Evolutionary conservation across 2,113 vertebrate species (phyloP), one percentile per base, ranked within the genome.

Genomic region (Trematomus loennbergii): DNA sequence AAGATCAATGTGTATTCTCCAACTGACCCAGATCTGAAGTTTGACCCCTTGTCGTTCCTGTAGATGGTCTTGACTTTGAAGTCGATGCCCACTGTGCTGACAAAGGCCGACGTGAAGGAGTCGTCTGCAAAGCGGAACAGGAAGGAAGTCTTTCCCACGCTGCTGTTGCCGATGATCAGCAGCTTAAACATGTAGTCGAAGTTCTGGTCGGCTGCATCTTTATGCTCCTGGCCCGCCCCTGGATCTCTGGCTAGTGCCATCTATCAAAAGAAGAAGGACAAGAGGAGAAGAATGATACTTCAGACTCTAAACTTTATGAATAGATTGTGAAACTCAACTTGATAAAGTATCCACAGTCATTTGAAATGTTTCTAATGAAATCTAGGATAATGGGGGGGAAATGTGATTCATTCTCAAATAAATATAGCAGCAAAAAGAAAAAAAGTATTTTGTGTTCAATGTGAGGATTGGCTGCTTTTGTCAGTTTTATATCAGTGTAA

Each of bases 151-250:
- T 98, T 98, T 15, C 97, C 97, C 88, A 97, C 96, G 0, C 96
- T 97, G 94, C 96, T 97, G 92, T 97, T 97, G 10, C 97, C 97
- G 0, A 97, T 97, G 72, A 97, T 95, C 36, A 98, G 91, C 57
- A 98, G 91, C 86, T 98, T 98, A 80, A 98, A 97, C 97, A 98
- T 98, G 91, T 96, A 97, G 91, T 98, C 97, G 17, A 98, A 97
- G 88, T 97, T 98, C 86, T 97, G 97, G 90, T 98, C 96, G 0
- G 96, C 96, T 0, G 96, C 95, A 25, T 97, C 96, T 50, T 94
- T 95, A 58, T 94, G 93, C 43, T 93, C 89, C 10, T 89, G 87
- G 65, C 90, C 85, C 4, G 25, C 10, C 40, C 46, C 88, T 36
- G 94, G 81, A 43, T 97, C 96, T 53, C 84, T 95, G 11, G 94